phyloP scores from a whole-genome alignment of 2,888 invertebrate genomes.

The Rotaria macrura region DNA sequence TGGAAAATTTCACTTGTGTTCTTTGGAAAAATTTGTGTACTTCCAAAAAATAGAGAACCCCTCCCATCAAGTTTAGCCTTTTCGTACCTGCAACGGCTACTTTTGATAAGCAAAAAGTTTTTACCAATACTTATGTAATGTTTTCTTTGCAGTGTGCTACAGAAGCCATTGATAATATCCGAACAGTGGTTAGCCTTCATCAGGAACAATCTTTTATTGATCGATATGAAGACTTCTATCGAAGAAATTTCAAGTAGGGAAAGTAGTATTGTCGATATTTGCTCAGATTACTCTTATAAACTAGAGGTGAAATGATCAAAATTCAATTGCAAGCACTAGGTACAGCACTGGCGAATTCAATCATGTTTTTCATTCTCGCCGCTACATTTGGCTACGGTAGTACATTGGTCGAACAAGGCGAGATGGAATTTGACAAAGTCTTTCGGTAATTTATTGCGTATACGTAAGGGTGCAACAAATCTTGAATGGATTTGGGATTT shows the following conservation, averaged over 20 bases:
- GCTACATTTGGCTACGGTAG: neutral
- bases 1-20: too few species aligned
- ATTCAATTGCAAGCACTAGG: neutral
- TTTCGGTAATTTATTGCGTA: neutral
- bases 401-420: neutral
- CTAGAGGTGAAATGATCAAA: neutral
- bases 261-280: too few species aligned
- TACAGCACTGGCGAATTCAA: neutral
- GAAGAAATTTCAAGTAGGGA: neutral
- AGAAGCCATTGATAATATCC: constrained; percentile 51
- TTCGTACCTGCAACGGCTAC: too few species aligned
- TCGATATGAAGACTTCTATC: neutral
- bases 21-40: too few species aligned
- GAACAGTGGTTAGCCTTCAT: constrained; percentile 49
- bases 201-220: constrained; percentile 41
- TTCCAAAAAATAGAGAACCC: too few species aligned
- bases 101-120: too few species aligned
- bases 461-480: neutral
- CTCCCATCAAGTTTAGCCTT: too few species aligned
- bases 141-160: constrained; percentile 39
- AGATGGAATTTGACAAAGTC: neutral
- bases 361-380: neutral
- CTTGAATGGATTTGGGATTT: too few species aligned
- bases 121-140: too few species aligned
- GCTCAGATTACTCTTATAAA: too few species aligned